Evolutionary conservation across 2,888 invertebrate genomes (phyloP), one percentile per base, ranked within the genome.

Genomic region (Drosophila falleni): DNA sequence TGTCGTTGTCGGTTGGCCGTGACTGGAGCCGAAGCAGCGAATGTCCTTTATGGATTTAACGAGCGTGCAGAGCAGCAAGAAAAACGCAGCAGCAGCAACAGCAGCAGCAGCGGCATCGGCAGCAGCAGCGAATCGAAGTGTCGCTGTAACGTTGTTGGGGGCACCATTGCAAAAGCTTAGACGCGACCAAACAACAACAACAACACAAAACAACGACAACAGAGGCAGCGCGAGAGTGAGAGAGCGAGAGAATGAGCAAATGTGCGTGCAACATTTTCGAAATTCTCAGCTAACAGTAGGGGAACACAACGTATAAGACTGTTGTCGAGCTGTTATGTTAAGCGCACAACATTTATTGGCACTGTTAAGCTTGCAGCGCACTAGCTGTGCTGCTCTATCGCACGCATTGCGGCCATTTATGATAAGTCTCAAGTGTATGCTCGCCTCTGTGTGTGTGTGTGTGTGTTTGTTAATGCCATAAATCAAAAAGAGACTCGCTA

Each of bases 11-110:
- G 23, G 78, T 65, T 81, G 71, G 71, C 81, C 64, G 64, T 71
- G 78, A 76, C 85, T 86, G 82, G 82, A 79, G 71, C 81, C 85
- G 85, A 81, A 68, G 71, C 77, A 77, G 73, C 49, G 81, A 79
- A 75, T 85, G 79, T 83, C 82, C 82, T 83, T 83, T 84, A 81
- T 81, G 85, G 82, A 81, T 77, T 81, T 81, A 77, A 77, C 76
- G 76, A 75, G 68, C 74, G 58, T 60, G 67, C 70, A 60, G 55
- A 71, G 61, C 64, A 71, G 62, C 71, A 62, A 71, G 54, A 54
- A 62, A 54, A 67, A 58, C 73, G 73, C 13, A 23, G 59, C 46
- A 59, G 81, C 74, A 78, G 35, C 63, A 53, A 46, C 66, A 58
- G 55, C 71, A 39, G 47, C 61, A 46, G 61, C 77, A 46, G 46